Evolutionary conservation across 2,797 vertebrate species (phyloP).

Genomic region (Melanotaenia nigrans): DNA sequence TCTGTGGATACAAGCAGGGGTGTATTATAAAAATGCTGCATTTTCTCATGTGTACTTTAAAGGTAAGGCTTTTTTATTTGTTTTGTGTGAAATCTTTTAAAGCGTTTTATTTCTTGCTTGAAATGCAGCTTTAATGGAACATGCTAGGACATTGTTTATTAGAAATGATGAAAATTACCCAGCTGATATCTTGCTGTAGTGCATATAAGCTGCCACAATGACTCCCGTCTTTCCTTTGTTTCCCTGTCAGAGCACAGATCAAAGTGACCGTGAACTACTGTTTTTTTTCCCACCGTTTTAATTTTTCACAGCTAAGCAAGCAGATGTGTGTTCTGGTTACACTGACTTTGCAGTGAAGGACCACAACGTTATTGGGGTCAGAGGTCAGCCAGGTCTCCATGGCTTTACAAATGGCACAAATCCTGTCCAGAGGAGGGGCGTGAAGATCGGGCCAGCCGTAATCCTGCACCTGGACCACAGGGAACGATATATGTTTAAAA

Average conservation of each 20-base stretch:
- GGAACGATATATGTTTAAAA: not conserved
- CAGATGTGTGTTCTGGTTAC: constrained; percentile 2
- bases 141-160: not conserved
- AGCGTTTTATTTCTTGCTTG: not conserved
- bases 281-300: not conserved
- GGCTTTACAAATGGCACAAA: constrained; percentile 91
- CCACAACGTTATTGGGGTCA: constrained; percentile 89
- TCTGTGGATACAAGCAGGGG: constrained; percentile 71
- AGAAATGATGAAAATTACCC: constrained; percentile 77
- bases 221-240: constrained; percentile 91
- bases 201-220: constrained; percentile 93
- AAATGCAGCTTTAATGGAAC: not conserved
- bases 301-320: constrained; percentile 7
- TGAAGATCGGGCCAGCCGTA: constrained; percentile 93
- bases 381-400: constrained; percentile 92
- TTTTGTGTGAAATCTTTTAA: not conserved
- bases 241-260: constrained; percentile 79
- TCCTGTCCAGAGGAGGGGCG: constrained; percentile 90
- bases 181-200: constrained; percentile 94
- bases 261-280: constrained; percentile 9
- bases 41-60: not conserved
- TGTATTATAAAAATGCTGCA: not conserved
- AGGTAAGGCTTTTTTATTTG: not conserved
- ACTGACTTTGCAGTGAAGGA: constrained; percentile 91
- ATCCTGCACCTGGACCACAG: constrained; percentile 86